Conservation (phyloP, 2,113 vertebrate genomes). For the Rhineura floridana region DNA sequence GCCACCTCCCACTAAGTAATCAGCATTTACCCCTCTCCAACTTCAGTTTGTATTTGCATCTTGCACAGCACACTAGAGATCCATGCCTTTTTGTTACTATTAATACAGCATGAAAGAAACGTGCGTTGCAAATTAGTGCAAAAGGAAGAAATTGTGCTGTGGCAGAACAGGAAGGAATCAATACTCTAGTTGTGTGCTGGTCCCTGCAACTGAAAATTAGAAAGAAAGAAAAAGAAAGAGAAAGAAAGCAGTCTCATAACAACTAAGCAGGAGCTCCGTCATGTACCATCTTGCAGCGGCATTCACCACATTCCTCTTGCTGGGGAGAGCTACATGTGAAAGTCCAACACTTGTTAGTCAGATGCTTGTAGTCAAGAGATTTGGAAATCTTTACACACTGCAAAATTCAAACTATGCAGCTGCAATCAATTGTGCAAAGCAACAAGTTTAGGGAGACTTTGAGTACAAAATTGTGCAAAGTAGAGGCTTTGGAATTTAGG, state of each 20-base stretch:
- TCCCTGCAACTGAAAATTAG: background rate
- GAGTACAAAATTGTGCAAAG: background rate
- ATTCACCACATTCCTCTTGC: slow-evolving; percentile 9
- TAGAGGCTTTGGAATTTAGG: background rate
- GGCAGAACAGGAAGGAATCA: background rate
- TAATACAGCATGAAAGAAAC: background rate
- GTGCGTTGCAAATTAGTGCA: background rate
- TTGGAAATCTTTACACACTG: background rate
- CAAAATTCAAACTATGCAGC: background rate
- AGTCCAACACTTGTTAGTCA: background rate
- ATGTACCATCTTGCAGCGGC: slow-evolving; percentile 3
- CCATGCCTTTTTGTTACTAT: background rate
- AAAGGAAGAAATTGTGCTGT: background rate
- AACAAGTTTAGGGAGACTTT: background rate
- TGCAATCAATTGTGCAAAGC: background rate
- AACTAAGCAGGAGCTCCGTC: background rate
- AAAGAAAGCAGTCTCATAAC: background rate
- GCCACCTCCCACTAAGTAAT: background rate
- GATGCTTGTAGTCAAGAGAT: background rate
- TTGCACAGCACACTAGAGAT: background rate
- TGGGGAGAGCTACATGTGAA: background rate
- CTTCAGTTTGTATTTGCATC: background rate
- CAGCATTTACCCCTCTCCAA: background rate
- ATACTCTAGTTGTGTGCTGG: background rate
- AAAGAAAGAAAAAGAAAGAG: background rate